Percentiles rank a stretch among this genome's conserved stretches.
Conservation (phyloP, 2,888 invertebrate species). For the Drosophila buzzatii region DNA sequence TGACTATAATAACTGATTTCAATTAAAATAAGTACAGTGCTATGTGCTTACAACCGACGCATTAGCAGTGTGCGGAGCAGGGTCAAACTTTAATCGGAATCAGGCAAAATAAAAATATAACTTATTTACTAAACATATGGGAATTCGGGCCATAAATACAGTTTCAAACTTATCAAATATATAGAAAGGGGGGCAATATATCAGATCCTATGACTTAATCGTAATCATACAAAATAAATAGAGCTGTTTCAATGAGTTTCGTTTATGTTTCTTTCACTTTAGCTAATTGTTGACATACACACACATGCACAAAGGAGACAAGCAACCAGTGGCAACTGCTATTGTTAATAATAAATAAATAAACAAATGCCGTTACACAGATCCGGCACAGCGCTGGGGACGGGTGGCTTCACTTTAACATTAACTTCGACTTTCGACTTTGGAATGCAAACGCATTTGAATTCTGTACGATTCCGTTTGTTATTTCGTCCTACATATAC, state of each 20-base stretch:
- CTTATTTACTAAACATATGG: slow-evolving; percentile 7
- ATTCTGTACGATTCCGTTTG: slow-evolving; percentile 2
- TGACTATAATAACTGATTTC: slow-evolving; percentile 36
- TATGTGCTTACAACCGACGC: slow-evolving; percentile 69
- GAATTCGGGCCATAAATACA: slow-evolving; percentile 40
- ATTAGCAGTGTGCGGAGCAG: slow-evolving; percentile 9
- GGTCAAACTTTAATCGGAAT: slow-evolving; percentile 10
- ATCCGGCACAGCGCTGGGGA: background rate
- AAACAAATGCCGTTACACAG: slow-evolving; percentile 6
- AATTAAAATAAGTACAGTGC: slow-evolving; percentile 46
- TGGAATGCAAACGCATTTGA: slow-evolving; percentile 6
- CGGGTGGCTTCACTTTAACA: background rate
- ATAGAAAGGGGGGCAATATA: background rate
- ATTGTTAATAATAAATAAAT: slow-evolving; percentile 11
- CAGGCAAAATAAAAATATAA: background rate
- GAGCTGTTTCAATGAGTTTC: slow-evolving; percentile 16
- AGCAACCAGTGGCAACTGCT: slow-evolving; percentile 5
- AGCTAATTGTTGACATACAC: slow-evolving; percentile 36
- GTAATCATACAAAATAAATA: slow-evolving; percentile 21
- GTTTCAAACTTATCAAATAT: slow-evolving; percentile 32
- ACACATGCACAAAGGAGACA: background rate
- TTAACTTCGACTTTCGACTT: background rate
- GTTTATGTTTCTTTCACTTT: slow-evolving; percentile 32
- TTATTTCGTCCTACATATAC: slow-evolving; percentile 3
- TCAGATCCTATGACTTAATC: slow-evolving; percentile 19